Evolutionary conservation across 1,140 invertebrate genomes (phyloP), one percentile per base, ranked within the genome.

Genomic region (Daktulosphaira vitifoliae): DNA sequence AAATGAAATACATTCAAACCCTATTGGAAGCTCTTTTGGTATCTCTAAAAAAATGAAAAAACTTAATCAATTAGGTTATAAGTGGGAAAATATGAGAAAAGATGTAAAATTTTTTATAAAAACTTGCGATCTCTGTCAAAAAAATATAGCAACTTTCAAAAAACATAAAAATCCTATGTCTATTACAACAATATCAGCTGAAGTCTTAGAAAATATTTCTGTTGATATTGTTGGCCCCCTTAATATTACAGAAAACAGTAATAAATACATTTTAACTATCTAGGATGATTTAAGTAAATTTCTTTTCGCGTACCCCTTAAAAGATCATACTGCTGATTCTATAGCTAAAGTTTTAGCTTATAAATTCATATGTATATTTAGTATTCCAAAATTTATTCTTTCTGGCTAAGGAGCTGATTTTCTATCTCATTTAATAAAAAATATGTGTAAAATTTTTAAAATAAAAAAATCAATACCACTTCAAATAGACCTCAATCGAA

Each of bases 231-330:
- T 52, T 2, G 50, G 50, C 20, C 50, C 50, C 3, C 13, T 52
- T 2, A 9, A 33, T 5, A 33, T 6, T 6, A 33, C 29, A 33
- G 5, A 5, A 6, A 33, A 6, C 5, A 11, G 29, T 33, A 33
- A 33, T 33, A 6, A 5, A 5, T 11, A 33, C 11, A 33, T 33
- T 33, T 11, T 33, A 6, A 33, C 29, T 6, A 6, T 33, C 29
- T 11, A 33, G 29, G 29, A 33, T 11, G 29, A 33, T 11, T 11
- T 33, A 26, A 75, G 70, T 33, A 68, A 73, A 68, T 76, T 67
- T 69, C 69, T 71, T 1, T 69, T 71, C 62, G 71, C 72, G 7
- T 71, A 71, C 42, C 16, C 49, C 3, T 29, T 25, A 13, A 20
- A 3, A 15, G 2, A 52, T n/a, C 13, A 8, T 13, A 3, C 3